Base-by-base conservation (phyloP, 2,113 vertebrate species). In the Syrmaticus mikado region DNA sequence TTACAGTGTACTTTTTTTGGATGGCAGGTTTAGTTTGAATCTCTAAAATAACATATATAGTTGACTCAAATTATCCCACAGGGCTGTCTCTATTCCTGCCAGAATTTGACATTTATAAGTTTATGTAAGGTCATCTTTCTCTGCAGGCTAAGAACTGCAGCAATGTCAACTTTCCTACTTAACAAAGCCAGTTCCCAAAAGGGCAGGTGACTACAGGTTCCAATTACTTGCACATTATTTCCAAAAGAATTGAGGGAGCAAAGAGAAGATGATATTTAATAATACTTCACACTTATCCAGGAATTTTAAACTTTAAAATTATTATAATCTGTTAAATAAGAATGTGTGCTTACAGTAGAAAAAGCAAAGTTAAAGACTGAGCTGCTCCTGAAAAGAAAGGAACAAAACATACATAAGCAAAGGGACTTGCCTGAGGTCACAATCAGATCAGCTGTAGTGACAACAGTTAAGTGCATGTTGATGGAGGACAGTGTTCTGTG, bases 91-190 rank as follows among this genome's bases (percentile, higher is more conserved):
- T 48, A 40, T 62, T 90, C 62, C 81, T 81, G 24, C 30, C 43
- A 85, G 78, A 93, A 71, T 90, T 67, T 95, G 92, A 96, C 89
- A 90, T 96, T 93, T 94, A 53, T 80, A 91, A 80, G 81, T 95
- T 87, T 87, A 61, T 75, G 27, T 92, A 95, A 97, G 89, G 94
- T 95, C 92, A 82, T 75, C 77, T 83, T 89, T 94, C 61, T 93
- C 89, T 76, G 84, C n/a, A 50, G 86, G 87, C 72, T 84, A 57
- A 81, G 45, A 91, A 87, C 67, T 77, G 84, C 22, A 79, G 45
- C 43, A 55, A 57, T 58, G 53, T 45, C 73, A 57, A 40, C 85
- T 92, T 96, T 75, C 75, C 46, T 73, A 19, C 66, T 82, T 93
- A 92, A 95, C 72, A 85, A 95, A 95, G 65, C 80, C n/a, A 48